These are phyloP conservation scores for Psix sp. DNA, from an alignment of 1,140 invertebrate species.

Conservation along the genomic window DNA sequence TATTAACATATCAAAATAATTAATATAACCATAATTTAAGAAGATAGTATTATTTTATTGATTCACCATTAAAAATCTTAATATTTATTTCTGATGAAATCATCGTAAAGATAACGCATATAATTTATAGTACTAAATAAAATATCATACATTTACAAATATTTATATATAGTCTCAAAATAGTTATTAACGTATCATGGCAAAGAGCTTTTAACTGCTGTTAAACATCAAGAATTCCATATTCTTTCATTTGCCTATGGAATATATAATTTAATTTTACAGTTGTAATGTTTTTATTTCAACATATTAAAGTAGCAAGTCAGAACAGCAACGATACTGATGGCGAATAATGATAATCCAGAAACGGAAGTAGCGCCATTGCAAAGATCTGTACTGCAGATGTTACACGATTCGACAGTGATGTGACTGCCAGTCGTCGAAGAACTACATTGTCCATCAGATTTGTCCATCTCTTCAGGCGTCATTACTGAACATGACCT, in stretches of 20 bases:
- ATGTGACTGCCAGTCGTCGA: slow-evolving; percentile 74
- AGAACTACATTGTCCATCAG: slow-evolving; percentile 75
- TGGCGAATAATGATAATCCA: slow-evolving; percentile 46
- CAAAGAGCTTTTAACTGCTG: too few relatives aligned
- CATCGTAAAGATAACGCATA: too few relatives aligned
- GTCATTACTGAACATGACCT: slow-evolving; percentile 79
- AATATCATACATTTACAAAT: too few relatives aligned
- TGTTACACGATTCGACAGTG: slow-evolving; percentile 77
- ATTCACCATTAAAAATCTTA: too few relatives aligned
- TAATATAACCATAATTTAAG: too few relatives aligned
- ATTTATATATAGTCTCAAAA: too few relatives aligned
- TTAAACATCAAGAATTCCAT: too few relatives aligned
- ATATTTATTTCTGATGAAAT: too few relatives aligned
- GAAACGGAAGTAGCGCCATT: slow-evolving; percentile 76
- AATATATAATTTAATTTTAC: neutral
- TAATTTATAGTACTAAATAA: too few relatives aligned
- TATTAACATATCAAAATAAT: too few relatives aligned
- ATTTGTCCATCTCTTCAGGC: slow-evolving; percentile 75
- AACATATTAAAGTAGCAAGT: slow-evolving; percentile 37
- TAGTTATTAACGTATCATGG: too few relatives aligned
- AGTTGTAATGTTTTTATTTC: slow-evolving; percentile 28
- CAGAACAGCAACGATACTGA: slow-evolving; percentile 41
- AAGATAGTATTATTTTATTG: too few relatives aligned
- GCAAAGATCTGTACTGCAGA: slow-evolving; percentile 78
- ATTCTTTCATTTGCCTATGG: neutral